phyloP scores from a whole-genome alignment of 2,888 invertebrate species.

The Coelopa pilipes region DNA sequence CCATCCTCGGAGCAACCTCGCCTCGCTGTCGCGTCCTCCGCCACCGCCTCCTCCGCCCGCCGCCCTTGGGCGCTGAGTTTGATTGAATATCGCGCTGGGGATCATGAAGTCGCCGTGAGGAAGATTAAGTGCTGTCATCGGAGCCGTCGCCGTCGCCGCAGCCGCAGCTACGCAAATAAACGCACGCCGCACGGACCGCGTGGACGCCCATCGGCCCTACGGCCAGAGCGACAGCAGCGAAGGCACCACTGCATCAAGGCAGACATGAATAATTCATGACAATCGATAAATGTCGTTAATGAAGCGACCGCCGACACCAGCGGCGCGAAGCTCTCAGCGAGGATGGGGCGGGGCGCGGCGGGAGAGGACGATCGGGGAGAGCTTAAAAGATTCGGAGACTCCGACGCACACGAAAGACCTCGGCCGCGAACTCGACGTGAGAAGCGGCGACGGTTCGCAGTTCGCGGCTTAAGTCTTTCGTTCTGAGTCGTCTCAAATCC shows the following conservation, averaged over 20 bases:
- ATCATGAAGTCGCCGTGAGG: constrained; percentile 35
- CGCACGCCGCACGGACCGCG: not conserved
- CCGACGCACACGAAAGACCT: constrained; percentile 6
- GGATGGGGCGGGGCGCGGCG: too few species aligned
- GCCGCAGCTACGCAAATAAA: constrained; percentile 17
- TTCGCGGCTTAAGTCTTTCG: constrained; percentile 15
- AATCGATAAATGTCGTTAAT: constrained; percentile 23
- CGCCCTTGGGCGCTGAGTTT: constrained; percentile 2
- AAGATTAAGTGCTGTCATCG: constrained; percentile 35
- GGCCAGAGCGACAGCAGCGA: constrained; percentile 2
- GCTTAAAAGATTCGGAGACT: too few species aligned
- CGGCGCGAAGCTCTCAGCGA: not conserved
- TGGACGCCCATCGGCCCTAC: not conserved
- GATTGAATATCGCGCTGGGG: constrained; percentile 25
- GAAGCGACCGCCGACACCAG: constrained; percentile 17
- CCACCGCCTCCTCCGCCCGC: not conserved
- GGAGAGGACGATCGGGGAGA: too few species aligned
- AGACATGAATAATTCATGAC: constrained; percentile 21
- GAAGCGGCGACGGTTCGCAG: not conserved
- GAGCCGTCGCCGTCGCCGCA: constrained; percentile 11
- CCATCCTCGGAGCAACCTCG: too few species aligned
- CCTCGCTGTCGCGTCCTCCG: not conserved
- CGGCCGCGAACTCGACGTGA: constrained; percentile 4
- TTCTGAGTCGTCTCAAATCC: not conserved
- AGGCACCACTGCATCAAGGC: not conserved